These are phyloP conservation scores for Cyclophora punctaria DNA, from an alignment of 2,888 invertebrate species.

Conservation along the genomic window DNA sequence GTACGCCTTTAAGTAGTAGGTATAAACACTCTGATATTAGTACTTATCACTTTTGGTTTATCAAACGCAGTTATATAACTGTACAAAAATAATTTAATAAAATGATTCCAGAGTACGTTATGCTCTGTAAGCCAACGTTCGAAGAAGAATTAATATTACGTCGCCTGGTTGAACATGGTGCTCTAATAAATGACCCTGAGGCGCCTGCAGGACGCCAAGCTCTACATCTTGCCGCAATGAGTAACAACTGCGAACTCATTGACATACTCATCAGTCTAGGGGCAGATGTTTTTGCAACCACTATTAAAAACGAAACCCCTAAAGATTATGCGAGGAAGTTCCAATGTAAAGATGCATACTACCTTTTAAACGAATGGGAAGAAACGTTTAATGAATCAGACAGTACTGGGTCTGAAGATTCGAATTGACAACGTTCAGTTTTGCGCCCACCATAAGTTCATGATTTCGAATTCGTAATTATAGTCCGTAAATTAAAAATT, in stretches of 20 bases:
- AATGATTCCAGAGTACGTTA: slow-evolving; percentile 47
- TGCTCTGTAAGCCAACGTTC: slow-evolving; percentile 49
- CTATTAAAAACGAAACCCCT: slow-evolving; percentile 54
- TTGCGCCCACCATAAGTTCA: background rate
- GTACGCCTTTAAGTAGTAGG: too few relatives aligned
- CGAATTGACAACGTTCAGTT: background rate
- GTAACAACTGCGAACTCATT: slow-evolving; percentile 53
- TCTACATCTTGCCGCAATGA: slow-evolving; percentile 69
- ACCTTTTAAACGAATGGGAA: slow-evolving; percentile 30
- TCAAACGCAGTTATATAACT: too few relatives aligned
- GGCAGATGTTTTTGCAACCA: slow-evolving; percentile 40
- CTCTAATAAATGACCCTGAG: slow-evolving; percentile 43
- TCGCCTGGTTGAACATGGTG: slow-evolving; percentile 49
- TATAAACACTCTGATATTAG: too few relatives aligned
- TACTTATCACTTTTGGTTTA: too few relatives aligned
- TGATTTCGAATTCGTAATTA: too few relatives aligned
- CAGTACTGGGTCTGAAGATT: too few relatives aligned
- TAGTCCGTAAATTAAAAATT: too few relatives aligned
- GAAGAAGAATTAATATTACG: slow-evolving; percentile 51
- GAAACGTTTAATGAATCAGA: background rate
- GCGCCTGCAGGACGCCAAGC: slow-evolving; percentile 60
- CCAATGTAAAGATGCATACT: slow-evolving; percentile 38
- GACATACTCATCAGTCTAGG: slow-evolving; percentile 45
- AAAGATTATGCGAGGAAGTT: slow-evolving; percentile 49
- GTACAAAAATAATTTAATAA: background rate